phyloP scores from a whole-genome alignment of 2,888 invertebrate genomes.

The Pachydiplax longipennis region DNA sequence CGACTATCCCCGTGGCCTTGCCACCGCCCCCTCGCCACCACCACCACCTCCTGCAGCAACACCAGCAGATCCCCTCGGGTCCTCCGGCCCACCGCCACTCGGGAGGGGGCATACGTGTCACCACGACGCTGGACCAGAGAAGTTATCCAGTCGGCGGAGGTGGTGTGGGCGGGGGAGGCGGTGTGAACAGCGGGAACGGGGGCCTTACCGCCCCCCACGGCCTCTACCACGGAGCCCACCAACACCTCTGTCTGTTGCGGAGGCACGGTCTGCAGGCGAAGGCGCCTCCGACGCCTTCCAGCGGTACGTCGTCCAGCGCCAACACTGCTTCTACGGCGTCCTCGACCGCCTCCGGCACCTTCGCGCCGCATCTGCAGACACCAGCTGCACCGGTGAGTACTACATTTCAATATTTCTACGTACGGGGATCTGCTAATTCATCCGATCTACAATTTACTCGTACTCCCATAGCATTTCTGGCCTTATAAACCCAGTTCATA shows the following conservation, averaged over 20 bases:
- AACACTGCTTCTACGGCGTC: constrained; percentile 7
- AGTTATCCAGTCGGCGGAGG: background rate
- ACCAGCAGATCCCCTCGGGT: background rate
- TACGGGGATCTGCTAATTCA: background rate
- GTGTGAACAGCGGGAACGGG: background rate
- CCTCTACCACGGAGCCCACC: constrained; percentile 42
- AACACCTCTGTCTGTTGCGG: constrained; percentile 20
- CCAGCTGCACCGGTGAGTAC: constrained; percentile 40
- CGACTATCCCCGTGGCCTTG: constrained; percentile 24
- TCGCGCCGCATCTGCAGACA: constrained; percentile 38
- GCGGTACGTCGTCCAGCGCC: constrained; percentile 4
- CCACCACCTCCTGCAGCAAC: background rate
- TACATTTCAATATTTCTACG: background rate
- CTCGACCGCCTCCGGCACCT: constrained; percentile 26
- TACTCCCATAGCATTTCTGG: no score
- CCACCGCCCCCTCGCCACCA: constrained; percentile 34
- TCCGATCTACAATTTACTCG: background rate
- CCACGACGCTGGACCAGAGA: constrained; percentile 35
- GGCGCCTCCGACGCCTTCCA: constrained; percentile 27
- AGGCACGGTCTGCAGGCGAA: background rate
- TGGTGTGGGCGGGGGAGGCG: background rate
- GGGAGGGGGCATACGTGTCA: constrained; percentile 17
- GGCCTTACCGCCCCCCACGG: constrained; percentile 1
- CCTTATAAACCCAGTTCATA: no score
- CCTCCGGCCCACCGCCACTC: constrained; percentile 10